These are phyloP conservation scores for Nannoperca obscura DNA, from an alignment of 2,797 vertebrate species.

Conservation along the genomic window DNA sequence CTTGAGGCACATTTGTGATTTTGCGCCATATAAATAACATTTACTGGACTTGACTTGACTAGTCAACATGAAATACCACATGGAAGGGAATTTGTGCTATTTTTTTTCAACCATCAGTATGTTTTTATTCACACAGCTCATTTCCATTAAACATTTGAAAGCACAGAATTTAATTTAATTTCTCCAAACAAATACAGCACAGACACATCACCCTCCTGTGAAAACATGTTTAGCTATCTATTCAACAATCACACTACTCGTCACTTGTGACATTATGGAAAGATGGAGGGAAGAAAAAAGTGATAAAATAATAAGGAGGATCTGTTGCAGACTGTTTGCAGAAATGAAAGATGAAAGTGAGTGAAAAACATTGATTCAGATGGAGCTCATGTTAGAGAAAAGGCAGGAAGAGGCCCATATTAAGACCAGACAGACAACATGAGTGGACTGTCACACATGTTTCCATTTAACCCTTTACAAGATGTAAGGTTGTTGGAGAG, in stretches of 20 bases:
- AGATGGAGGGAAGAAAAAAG: not conserved
- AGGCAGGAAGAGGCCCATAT: slow-evolving; percentile 74
- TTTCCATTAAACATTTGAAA: not conserved
- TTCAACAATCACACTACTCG: not conserved
- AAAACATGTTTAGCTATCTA: not conserved
- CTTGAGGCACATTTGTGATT: too few relatives aligned
- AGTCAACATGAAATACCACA: not conserved
- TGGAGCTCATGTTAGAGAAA: slow-evolving; percentile 28
- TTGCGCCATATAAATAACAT: too few relatives aligned
- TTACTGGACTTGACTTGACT: too few relatives aligned
- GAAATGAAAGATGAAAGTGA: slow-evolving; percentile 23
- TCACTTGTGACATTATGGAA: not conserved
- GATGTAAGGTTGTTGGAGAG: slow-evolving; percentile 38
- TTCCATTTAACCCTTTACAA: slow-evolving; percentile 79
- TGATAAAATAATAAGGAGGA: not conserved
- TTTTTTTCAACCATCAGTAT: not conserved
- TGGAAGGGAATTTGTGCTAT: not conserved
- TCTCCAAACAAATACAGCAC: not conserved
- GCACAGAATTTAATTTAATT: not conserved
- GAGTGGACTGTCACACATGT: slow-evolving; percentile 68
- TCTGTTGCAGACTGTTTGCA: not conserved
- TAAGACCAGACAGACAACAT: slow-evolving; percentile 63
- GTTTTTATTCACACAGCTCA: not conserved
- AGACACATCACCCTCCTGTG: not conserved
- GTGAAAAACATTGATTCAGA: slow-evolving; percentile 24